Base-by-base conservation (phyloP, 2,797 vertebrate species). In the Hippopotamyrus pictus region DNA sequence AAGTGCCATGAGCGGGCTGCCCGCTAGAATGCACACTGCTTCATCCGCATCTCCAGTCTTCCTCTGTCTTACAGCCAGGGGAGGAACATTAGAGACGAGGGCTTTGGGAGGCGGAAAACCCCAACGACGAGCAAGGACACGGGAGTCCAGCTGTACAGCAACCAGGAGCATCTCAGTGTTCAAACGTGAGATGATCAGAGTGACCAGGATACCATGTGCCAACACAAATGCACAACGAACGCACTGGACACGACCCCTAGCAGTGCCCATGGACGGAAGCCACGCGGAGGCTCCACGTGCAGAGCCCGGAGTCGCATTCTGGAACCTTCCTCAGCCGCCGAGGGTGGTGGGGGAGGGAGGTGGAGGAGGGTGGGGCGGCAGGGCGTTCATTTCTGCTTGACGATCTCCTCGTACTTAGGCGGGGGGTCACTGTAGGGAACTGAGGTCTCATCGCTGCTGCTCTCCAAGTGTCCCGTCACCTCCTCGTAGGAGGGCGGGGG, bases 401-500 rank as follows among this genome's bases (percentile, higher is more conserved):
- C 94, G 2, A 98, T 97, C 93, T 98, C 97, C 89, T 98, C 97
- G 0, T 98, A 98, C 91, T 97, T 97, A 22, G 97, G 97, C 0
- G 97, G 97, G 0, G 96, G 96, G 79, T 97, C 97, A 0, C 90
- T 97, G 92, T 97, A 97, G 69, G 96, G 95, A 57, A 94, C 25
- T 0, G 94, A 94, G 69, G 93, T 95, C 92, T 97, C 97, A 76
- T 98, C 97, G 0, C 96, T 93, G 7, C 96, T 96, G 93, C 96
- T 97, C 90, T 97, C 96, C 0, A 95, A 94, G 62, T 97, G 97
- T 3, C 97, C 96, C 0, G 97, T 97, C 92, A 97, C 97, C 92
- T 98, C 97, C 90, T 98, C 97, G 0, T 98, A 98, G 57, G 97
- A 97, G 0, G 97, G 97, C 0, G 97, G 97, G 0, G 97, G 97